Percentiles rank a stretch among this genome's conserved stretches.
These are phyloP conservation scores for Cervus canadensis DNA, from an alignment of 2,113 vertebrate genomes.

Conservation along the genomic window DNA sequence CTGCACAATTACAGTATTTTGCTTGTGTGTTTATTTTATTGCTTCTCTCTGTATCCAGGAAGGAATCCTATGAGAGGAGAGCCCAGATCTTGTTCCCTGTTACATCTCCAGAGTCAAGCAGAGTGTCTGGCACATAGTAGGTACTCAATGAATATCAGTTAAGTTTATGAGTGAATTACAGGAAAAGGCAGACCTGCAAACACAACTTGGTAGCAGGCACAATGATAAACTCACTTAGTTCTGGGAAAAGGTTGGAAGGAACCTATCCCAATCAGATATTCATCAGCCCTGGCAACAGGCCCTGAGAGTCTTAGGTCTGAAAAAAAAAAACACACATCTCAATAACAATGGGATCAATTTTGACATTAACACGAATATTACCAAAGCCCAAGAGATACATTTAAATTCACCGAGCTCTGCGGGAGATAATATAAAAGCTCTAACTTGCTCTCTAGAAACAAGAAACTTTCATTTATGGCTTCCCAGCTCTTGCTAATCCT, in stretches of 20 bases:
- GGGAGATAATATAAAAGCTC: constrained; percentile 72
- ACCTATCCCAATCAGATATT: background rate
- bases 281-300: constrained; percentile 50
- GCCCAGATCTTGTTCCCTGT: background rate
- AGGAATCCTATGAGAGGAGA: background rate
- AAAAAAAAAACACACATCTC: constrained; percentile 64
- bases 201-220: background rate
- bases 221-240: background rate
- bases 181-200: background rate
- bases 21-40: background rate
- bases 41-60: background rate
- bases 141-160: background rate
- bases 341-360: constrained; percentile 76
- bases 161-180: background rate
- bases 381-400: constrained; percentile 74
- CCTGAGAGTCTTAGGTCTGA: constrained; percentile 18
- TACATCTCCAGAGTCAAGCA: background rate
- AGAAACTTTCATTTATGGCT: constrained; percentile 75
- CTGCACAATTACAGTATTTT: background rate
- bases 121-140: background rate
- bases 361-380: constrained; percentile 78
- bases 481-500: constrained; percentile 68
- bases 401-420: constrained; percentile 67
- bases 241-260: constrained; percentile 23
- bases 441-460: constrained; percentile 71